Evolutionary conservation across 2,888 invertebrate species (phyloP), one percentile per base, ranked within the genome.

Genomic region (Nymphalis polychloros): DNA sequence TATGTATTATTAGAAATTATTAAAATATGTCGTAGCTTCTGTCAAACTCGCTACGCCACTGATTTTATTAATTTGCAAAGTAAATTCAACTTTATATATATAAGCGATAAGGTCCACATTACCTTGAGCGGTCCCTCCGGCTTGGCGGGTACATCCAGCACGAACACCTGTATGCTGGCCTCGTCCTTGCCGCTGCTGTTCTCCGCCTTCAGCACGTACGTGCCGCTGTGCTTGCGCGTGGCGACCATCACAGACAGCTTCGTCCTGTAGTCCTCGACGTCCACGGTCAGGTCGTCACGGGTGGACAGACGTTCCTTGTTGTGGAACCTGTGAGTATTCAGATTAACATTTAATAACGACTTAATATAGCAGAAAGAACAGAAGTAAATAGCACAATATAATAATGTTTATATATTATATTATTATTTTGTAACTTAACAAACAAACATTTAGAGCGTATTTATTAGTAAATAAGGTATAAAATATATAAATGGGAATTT

Each of bases 81-180:
- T 27, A 61, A n/a, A 41, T 31, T 16, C 19, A 59, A 35, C 41
- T 46, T 4, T 4, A 19, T 49, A 13, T 17, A 49, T n/a, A 31
- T 10, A 4, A 1, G 1, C 3, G 4, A 47, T 47, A 23, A 60
- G 13, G 47, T 47, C 19, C n/a, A 60, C 5, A 16, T 59, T 53
- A 96, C 95, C 91, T 96, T 96, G 31, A 98, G 93, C 13, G 98
- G 98, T 73, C 98, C 98, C 86, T 98, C 97, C 49, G 98, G 98
- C 81, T 97, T 96, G n/a, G 95, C 95, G 1, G 98, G 98, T 81
- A 96, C 96, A 82, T 97, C 98, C 64, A 98, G 89, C 0, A 98
- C 96, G 67, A 94, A 96, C 20, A 98, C 94, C 81, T 97, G 96
- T 67, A 98, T 95, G 31, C 95, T 94, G 0, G 97, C 98, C 82